Base-by-base conservation (phyloP, 2,888 invertebrate genomes). In the Stenurella melanura region DNA sequence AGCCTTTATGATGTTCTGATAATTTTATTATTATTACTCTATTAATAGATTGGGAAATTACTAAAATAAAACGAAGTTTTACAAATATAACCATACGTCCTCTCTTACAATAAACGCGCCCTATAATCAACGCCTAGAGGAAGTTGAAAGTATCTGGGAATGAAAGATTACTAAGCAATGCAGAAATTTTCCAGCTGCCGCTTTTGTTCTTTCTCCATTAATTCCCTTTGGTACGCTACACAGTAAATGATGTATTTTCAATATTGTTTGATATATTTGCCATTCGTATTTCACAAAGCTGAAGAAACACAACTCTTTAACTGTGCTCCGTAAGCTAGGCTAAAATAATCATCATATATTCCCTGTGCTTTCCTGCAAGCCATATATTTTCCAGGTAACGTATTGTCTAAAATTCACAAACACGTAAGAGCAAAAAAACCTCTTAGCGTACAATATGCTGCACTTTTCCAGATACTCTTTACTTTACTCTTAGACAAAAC, bases 391-490 rank as follows among this genome's bases (percentile, higher is more conserved):
- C 64, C 64, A 19, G 19, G 64, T 42, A 64, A 38, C 18, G 64
- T 64, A 64, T 64, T 64, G 64, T 64, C 42, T 42, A 64, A 42
- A 64, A 64, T 64, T 64, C 19, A 64, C 21, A 64, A 63, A 64
- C 63, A 42, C 19, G 64, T 64, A 15, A 42, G 64, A 15, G 19
- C 30, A 18, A 63, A n/a, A 63, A 63, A 63, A 18, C 17, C 38
- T 63, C 30, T 63, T 63, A 12, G 63, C 4, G 4, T 50, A 50
- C 11, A 42, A 15, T 42, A 42, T 42, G 42, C 15, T 15, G 15
- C 42, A 42, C 11, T 42, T 42, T 42, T 42, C 11, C 42, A 9
- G 30, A 34, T 34, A 34, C 7, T 34, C 7, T 34, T 34, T 34
- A 34, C 30, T 34, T 34, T 34, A 34, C 30, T 7, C 9, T 34